Conservation (phyloP, 2,797 vertebrate genomes). For the Crocidura indochinensis region DNA sequence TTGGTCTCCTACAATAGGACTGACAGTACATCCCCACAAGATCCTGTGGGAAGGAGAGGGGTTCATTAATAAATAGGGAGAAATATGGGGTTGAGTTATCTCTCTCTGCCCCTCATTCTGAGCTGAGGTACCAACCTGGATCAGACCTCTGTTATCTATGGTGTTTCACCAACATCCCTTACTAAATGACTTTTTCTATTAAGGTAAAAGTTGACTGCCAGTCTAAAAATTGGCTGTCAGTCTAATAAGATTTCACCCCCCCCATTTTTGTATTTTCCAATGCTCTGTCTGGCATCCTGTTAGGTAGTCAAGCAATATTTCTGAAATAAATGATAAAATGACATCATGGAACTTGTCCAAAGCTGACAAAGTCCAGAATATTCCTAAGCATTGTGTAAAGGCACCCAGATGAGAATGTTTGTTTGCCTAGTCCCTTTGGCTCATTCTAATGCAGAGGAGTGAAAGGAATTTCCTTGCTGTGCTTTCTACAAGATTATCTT, state of each 20-base stretch:
- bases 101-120: not conserved
- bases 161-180: not conserved
- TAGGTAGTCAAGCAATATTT: slow-evolving; percentile 20
- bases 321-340: slow-evolving; percentile 25
- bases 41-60: not conserved
- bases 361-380: not conserved
- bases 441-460: slow-evolving; percentile 7
- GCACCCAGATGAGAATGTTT: slow-evolving; percentile 5
- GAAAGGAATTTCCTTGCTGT: slow-evolving; percentile 5
- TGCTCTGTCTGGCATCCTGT: not conserved
- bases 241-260: not conserved
- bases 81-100: not conserved
- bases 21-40: not conserved
- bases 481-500: slow-evolving; percentile 46
- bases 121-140: not conserved
- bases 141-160: not conserved
- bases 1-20: not conserved
- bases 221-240: not conserved
- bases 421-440: slow-evolving; percentile 51
- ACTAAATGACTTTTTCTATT: not conserved
- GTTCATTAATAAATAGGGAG: not conserved
- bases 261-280: not conserved
- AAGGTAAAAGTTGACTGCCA: slow-evolving; percentile 14
- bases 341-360: not conserved
- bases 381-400: slow-evolving; percentile 58